These are phyloP conservation scores for Pachyseris speciosa DNA, from an alignment of 64 coral and sea anemone species.

Conservation along the genomic window DNA sequence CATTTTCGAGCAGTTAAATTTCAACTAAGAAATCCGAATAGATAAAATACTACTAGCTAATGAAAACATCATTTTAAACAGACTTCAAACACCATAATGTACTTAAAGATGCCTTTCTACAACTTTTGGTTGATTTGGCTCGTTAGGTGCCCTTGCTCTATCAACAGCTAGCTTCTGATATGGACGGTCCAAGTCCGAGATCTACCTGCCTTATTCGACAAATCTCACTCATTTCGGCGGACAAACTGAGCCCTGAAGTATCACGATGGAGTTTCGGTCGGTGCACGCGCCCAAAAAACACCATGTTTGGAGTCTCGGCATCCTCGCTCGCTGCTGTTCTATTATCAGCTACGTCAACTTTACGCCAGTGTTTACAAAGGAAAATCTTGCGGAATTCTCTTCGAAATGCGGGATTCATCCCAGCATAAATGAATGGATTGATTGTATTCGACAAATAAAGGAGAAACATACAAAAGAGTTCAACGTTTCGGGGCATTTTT, in stretches of 20 bases:
- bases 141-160: no score
- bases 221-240: not conserved
- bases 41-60: no score
- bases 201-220: not conserved
- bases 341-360: not conserved
- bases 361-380: constrained; percentile 1
- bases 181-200: not conserved
- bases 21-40: no score
- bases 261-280: not conserved
- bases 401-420: not conserved
- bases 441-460: not conserved
- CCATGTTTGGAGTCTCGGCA: not conserved
- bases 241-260: not conserved
- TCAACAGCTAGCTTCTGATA: not conserved
- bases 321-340: not conserved
- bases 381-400: not conserved
- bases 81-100: no score
- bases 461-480: not conserved
- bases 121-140: not conserved
- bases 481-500: not conserved
- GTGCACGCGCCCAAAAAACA: not conserved
- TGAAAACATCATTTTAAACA: no score
- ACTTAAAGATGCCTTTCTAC: not conserved
- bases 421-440: constrained; percentile 4
- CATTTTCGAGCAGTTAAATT: no score